Evolutionary conservation across 2,888 invertebrate species (phyloP).

Genomic region (Sinotaia quadrata): DNA sequence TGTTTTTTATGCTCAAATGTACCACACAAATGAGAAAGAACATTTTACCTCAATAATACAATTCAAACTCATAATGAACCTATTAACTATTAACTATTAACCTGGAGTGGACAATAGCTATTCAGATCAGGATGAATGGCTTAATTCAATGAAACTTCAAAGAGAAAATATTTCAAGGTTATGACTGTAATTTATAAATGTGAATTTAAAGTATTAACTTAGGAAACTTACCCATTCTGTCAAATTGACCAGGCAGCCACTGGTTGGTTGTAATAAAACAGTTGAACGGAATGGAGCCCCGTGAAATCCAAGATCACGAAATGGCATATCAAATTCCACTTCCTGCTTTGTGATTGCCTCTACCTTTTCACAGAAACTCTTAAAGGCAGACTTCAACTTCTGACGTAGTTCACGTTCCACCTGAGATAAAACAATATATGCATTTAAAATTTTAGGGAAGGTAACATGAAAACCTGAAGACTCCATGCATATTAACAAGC

Average conservation of each 20-base stretch:
- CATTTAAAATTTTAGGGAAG: slow-evolving; percentile 2
- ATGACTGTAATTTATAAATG: too few relatives aligned
- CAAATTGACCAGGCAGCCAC: slow-evolving; percentile 96
- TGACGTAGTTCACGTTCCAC: slow-evolving; percentile 96
- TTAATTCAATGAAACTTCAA: too few relatives aligned
- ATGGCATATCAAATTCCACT: slow-evolving; percentile 98
- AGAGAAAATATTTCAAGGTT: too few relatives aligned
- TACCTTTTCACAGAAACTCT: slow-evolving; percentile 97
- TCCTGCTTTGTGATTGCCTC: slow-evolving; percentile 96
- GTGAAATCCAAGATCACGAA: slow-evolving; percentile 97
- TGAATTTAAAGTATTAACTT: too few relatives aligned
- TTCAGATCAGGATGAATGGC: too few relatives aligned
- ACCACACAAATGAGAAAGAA: too few relatives aligned
- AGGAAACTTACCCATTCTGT: slow-evolving; percentile 91
- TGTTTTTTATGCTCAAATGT: too few relatives aligned
- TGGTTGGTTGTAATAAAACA: slow-evolving; percentile 96
- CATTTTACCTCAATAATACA: too few relatives aligned
- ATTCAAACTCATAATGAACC: too few relatives aligned
- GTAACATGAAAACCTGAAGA: background rate
- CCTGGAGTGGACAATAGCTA: too few relatives aligned
- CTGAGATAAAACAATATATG: slow-evolving; percentile 48
- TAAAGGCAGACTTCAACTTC: slow-evolving; percentile 97
- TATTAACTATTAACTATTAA: too few relatives aligned
- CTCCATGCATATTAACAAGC: background rate
- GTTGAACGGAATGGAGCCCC: slow-evolving; percentile 98